phyloP scores from a whole-genome alignment of 2,113 vertebrate species.

The Dermatemys mawii region DNA sequence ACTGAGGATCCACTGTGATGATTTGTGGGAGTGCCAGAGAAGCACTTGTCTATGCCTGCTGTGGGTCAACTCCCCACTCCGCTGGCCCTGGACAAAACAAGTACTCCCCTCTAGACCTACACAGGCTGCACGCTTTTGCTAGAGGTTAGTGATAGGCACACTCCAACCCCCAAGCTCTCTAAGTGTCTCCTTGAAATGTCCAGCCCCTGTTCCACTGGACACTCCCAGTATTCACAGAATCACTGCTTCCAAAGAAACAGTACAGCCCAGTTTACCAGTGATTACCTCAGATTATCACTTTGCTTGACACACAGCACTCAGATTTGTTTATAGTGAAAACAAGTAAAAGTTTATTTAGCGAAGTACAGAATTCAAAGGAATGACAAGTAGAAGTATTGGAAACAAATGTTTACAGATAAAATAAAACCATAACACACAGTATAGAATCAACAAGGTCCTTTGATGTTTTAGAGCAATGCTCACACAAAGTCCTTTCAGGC shows the following conservation, averaged over 20 bases:
- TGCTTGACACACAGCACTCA: neutral
- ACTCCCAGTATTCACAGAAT: neutral
- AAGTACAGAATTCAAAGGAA: neutral
- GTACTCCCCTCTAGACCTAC: neutral
- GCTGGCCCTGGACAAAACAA: neutral
- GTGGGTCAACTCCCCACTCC: neutral
- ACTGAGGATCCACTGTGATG: constrained; percentile 15
- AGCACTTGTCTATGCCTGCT: neutral
- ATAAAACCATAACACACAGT: neutral
- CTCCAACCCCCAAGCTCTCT: neutral
- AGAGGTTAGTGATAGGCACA: neutral
- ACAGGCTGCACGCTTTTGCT: neutral
- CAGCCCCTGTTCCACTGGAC: neutral
- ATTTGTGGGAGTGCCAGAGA: neutral
- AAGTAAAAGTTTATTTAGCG: neutral
- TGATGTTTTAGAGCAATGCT: neutral
- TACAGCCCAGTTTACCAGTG: neutral
- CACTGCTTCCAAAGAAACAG: neutral
- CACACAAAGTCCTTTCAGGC: neutral
- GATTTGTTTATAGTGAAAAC: neutral
- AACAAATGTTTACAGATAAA: neutral
- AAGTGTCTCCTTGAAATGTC: neutral
- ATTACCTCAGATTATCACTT: neutral
- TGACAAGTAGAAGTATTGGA: neutral
- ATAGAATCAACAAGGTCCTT: neutral